Base-by-base conservation (phyloP, 2,888 invertebrate genomes). In the Epiblema foenella region DNA sequence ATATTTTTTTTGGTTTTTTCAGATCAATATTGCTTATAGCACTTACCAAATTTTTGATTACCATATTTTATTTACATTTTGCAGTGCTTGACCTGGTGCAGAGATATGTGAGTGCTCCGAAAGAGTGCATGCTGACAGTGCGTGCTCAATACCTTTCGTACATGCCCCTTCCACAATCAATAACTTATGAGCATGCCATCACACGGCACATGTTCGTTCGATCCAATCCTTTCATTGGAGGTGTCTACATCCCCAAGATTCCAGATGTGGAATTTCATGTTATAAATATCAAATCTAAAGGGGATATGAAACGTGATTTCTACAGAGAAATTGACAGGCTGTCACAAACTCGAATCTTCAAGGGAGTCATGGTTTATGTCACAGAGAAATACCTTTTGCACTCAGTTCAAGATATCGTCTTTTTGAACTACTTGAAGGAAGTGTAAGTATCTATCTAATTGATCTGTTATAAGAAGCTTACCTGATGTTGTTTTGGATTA, bases 341-440 rank as follows among this genome's bases (percentile, higher is more conserved):
- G 63, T 78, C 86, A 7, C 79, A 85, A 73, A 83, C 84, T 37
- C 78, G 80, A 63, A 83, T 85, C 15, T 82, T 93, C 12, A 93
- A 92, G 77, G 93, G 91, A 0, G 80, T 86, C 12, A 71, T 93
- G 20, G 89, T 90, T 11, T 93, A 88, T 84, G 88, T 90, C 1
- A 91, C 91, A n/a, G 91, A 91, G 69, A 90, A 87, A 74, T 92
- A 86, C 67, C 77, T 93, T 5, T 76, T 93, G 51, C 85, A 88
- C 75, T 81, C 87, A 33, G 85, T 87, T 66, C 89, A 90, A 56
- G 88, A 89, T 73, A 87, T 90, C 67, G 81, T 85, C n/a, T 91
- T 90, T 76, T 79, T 93, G 69, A 87, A 89, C 75, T 87, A 89
- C 76, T 85, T 93, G 51, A 85, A 84, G 66, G 83, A 85, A 68